Evolutionary conservation across 2,797 vertebrate genomes (phyloP), one percentile per base, ranked within the genome.

Genomic region (Tiaroga cobitis): DNA sequence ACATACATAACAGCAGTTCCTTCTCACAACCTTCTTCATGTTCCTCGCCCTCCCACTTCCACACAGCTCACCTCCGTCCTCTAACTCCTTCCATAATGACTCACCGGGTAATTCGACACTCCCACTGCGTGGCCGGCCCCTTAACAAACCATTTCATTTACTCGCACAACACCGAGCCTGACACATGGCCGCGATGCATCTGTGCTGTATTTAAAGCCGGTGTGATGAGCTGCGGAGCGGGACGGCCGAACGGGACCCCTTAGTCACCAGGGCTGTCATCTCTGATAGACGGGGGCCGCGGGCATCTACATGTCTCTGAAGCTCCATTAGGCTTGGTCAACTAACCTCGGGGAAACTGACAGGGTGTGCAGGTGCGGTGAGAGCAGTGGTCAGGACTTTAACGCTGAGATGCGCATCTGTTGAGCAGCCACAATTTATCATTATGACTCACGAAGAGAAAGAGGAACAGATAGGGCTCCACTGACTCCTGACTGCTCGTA

Each of bases 401-500:
- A 86, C 75, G 83, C 76, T 65, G 65, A 88, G 78, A 81, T 68
- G 70, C 34, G 68, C 81, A 88, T 81, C 84, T 77, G 29, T 69
- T 88, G 85, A 46, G 70, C 18, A 37, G 83, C 70, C 76, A 80
- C 86, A 79, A 90, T 90, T 90, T 85, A 89, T 90, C 87, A 87
- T 89, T 85, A 89, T 89, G 89, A 89, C 83, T 88, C 63, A 87
- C 54, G 29, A 70, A 63, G 51, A 59, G 78, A 37, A 41, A 82
- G 80, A 63, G 72, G 24, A 83, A 82, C 13, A 65, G 61, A 84
- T 67, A 54, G 80, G 19, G 82, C 61, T 82, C 69, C 63, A 54
- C 70, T 84, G 81, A 69, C 72, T 86, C 63, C 70, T 80, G 72
- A 86, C 73, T 86, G 81, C 72, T 75, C 43, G 76, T 80, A 86